Percentiles rank a stretch among this genome's conserved stretches.
These are phyloP conservation scores for Macrosoma leucophasiata DNA, from an alignment of 2,888 invertebrate genomes.

Conservation along the genomic window DNA sequence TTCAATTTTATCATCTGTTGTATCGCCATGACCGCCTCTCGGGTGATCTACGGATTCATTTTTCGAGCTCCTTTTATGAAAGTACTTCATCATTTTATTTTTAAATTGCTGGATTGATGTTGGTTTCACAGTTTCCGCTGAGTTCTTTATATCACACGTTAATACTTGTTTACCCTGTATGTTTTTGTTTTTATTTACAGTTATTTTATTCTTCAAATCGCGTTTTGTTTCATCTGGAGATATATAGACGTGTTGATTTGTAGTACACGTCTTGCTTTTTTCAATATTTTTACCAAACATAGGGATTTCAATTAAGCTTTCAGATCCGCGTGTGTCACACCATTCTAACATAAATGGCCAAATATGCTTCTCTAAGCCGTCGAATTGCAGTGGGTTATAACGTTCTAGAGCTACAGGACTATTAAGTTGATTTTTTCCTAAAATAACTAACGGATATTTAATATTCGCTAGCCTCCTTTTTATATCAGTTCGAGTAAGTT, in stretches of 20 bases:
- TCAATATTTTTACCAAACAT: no score
- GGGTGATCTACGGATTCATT: no score
- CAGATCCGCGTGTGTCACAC: no score
- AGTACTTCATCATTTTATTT: slow-evolving; percentile 50
- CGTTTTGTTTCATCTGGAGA: no score
- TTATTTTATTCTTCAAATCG: no score
- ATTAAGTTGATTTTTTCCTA: slow-evolving; percentile 52
- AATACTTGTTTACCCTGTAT: no score
- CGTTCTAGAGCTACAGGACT: slow-evolving; percentile 34
- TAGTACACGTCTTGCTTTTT: no score
- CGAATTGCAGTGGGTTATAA: slow-evolving; percentile 43
- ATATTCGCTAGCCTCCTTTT: slow-evolving; percentile 40
- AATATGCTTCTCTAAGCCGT: slow-evolving; percentile 45
- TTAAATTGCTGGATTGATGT: slow-evolving; percentile 42
- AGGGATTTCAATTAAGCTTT: no score
- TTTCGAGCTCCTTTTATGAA: slow-evolving; percentile 44
- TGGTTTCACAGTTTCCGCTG: no score
- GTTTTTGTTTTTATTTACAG: no score
- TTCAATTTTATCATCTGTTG: slow-evolving; percentile 7
- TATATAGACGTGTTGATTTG: no score
- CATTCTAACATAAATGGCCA: slow-evolving; percentile 62
- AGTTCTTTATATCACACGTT: no score
- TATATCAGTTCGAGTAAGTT: slow-evolving; percentile 45
- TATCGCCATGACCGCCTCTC: slow-evolving; percentile 12
- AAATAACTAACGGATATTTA: slow-evolving; percentile 48